These are phyloP conservation scores for Entomyzon cyanotis DNA, from an alignment of 2,113 vertebrate species.

Conservation along the genomic window DNA sequence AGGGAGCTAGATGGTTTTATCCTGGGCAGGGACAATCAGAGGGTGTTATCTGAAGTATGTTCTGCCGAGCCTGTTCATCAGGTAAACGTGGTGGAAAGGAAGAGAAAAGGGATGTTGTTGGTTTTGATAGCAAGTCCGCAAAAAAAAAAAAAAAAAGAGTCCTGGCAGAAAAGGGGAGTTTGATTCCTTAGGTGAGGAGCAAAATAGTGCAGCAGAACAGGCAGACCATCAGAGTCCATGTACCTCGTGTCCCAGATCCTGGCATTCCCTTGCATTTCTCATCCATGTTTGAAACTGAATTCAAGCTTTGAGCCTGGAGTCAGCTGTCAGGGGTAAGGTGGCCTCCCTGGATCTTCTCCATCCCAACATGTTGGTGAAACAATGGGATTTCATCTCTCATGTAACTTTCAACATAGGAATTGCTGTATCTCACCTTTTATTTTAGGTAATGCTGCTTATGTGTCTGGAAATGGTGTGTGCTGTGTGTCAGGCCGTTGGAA, in stretches of 20 bases:
- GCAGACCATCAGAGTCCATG: fast-evolving
- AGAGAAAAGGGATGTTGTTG: neutral
- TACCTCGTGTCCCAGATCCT: neutral
- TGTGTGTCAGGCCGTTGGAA: fast-evolving
- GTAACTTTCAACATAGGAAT: neutral
- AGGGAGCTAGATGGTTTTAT: neutral
- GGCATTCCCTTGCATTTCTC: neutral
- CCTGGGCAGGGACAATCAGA: fast-evolving
- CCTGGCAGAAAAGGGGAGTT: neutral
- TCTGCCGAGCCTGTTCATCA: neutral
- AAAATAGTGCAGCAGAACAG: neutral
- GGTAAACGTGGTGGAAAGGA: neutral
- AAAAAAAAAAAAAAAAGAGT: neutral
- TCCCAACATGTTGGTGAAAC: fast-evolving
- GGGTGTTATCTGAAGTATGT: neutral
- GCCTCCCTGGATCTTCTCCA: neutral
- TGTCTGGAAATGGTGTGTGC: neutral
- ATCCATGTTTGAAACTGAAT: neutral
- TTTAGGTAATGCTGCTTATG: neutral
- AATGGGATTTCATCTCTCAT: neutral
- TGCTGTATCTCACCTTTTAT: neutral
- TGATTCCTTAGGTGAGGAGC: neutral
- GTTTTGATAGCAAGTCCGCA: neutral
- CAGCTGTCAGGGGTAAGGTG: neutral
- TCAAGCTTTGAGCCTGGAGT: neutral